Conservation (phyloP, 1,140 invertebrate species). For the Drosophila prosaltans region DNA sequence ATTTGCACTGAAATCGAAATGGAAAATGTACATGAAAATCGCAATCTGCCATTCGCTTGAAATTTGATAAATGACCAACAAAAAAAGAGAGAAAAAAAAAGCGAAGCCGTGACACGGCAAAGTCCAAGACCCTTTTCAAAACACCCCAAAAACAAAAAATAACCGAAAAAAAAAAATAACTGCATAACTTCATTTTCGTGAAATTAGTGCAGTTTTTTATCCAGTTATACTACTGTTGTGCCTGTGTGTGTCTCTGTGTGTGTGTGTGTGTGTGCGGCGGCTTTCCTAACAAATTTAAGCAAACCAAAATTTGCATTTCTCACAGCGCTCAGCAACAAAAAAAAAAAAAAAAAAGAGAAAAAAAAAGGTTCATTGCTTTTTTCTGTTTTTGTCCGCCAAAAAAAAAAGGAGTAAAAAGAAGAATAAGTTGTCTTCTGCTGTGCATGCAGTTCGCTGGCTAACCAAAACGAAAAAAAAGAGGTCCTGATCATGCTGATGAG, state of each 20-base stretch:
- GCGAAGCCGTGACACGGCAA: constrained; percentile 29
- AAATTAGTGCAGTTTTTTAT: constrained; percentile 78
- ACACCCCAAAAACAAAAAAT: constrained; percentile 15
- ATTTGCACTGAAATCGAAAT: constrained; percentile 44
- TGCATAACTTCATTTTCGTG: constrained; percentile 19
- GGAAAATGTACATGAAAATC: constrained; percentile 1
- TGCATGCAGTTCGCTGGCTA: constrained; percentile 29
- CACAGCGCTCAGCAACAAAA: constrained; percentile 40
- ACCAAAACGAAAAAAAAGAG: constrained; percentile 1
- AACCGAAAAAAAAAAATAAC: constrained; percentile 36
- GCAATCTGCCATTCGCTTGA: constrained; percentile 63
- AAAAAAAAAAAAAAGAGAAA: background rate
- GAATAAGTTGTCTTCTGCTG: constrained; percentile 48
- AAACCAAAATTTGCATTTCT: constrained; percentile 75
- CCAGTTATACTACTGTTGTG: constrained; percentile 20
- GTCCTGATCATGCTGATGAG: constrained; percentile 14
- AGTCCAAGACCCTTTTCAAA: constrained; percentile 25
- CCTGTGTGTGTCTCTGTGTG: background rate
- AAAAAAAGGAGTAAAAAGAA: constrained; percentile 30
- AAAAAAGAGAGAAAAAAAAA: constrained; percentile 55
- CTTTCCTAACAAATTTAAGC: constrained; percentile 67
- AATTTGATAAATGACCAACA: constrained; percentile 79
- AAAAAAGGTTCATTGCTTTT: constrained; percentile 35
- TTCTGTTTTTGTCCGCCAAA: background rate
- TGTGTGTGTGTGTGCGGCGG: constrained; percentile 22